Evolutionary conservation across 2,797 vertebrate genomes (phyloP).

Genomic region (Myripristis murdjan): DNA sequence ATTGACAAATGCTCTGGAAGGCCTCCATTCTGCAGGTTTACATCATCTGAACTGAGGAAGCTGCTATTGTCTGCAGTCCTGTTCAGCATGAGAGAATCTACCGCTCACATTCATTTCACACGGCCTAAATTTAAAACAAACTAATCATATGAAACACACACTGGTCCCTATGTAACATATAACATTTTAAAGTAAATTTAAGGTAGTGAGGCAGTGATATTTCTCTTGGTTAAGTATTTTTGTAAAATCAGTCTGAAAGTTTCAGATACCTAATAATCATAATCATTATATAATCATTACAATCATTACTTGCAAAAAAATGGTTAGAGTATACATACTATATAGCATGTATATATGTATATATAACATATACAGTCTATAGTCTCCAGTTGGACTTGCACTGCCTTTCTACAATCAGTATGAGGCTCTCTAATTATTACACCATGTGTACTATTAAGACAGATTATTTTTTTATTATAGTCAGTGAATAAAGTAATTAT

Average conservation of each 20-base stretch:
- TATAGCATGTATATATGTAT: no score
- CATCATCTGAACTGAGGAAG: slow-evolving; percentile 56
- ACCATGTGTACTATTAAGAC: background rate
- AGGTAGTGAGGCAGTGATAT: background rate
- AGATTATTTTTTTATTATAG: slow-evolving; percentile 8
- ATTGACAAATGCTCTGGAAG: slow-evolving; percentile 53
- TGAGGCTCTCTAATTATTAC: background rate
- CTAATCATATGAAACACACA: background rate
- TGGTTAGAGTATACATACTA: no score
- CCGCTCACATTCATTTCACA: slow-evolving; percentile 48
- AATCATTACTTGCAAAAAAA: no score
- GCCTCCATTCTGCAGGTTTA: slow-evolving; percentile 54
- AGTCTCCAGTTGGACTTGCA: background rate
- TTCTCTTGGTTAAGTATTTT: no score
- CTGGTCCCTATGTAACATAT: slow-evolving; percentile 2
- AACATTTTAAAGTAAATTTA: slow-evolving; percentile 4
- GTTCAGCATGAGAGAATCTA: slow-evolving; percentile 36
- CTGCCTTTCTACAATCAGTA: background rate
- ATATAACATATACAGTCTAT: background rate
- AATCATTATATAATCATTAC: no score
- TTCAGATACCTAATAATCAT: no score
- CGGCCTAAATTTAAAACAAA: slow-evolving; percentile 33
- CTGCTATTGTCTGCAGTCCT: slow-evolving; percentile 48
- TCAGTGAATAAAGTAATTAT: slow-evolving; percentile 32
- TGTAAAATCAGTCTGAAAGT: no score